Percentiles rank a stretch among this genome's conserved stretches.
These are phyloP conservation scores for Zaprionus vittiger DNA, from an alignment of 1,140 invertebrate species.

Conservation along the genomic window DNA sequence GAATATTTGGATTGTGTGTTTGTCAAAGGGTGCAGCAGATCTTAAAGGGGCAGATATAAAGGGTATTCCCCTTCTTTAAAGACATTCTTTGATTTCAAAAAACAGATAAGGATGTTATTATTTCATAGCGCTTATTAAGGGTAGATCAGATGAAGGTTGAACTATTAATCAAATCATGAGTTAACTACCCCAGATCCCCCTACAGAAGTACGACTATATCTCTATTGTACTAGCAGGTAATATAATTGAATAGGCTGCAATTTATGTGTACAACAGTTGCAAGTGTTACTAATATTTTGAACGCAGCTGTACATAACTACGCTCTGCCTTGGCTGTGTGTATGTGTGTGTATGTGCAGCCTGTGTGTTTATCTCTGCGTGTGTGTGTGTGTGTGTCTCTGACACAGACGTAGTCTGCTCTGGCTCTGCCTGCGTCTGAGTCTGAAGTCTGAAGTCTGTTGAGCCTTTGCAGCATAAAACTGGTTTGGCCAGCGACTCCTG, in stretches of 20 bases:
- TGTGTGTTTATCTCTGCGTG: constrained; percentile 24
- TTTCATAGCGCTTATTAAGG: not conserved
- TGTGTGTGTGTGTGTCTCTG: constrained; percentile 15
- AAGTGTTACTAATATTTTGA: constrained; percentile 43
- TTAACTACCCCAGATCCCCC: not conserved
- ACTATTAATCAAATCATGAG: too few species aligned
- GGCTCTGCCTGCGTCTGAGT: constrained; percentile 41
- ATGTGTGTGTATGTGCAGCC: not conserved
- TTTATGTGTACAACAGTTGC: constrained; percentile 5
- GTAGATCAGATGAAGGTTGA: too few species aligned
- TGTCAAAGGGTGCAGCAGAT: not conserved
- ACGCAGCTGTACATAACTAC: constrained; percentile 12
- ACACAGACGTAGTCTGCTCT: constrained; percentile 18
- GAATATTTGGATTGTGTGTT: too few species aligned
- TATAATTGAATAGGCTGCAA: not conserved
- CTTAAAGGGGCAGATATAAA: not conserved
- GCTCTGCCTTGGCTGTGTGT: not conserved
- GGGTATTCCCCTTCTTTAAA: not conserved
- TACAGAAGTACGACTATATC: not conserved
- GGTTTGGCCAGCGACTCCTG: constrained; percentile 62
- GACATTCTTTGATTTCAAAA: not conserved
- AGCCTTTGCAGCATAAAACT: constrained; percentile 68
- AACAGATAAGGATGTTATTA: not conserved
- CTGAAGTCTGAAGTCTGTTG: constrained; percentile 28
- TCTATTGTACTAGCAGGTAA: not conserved